Base-by-base conservation (phyloP, 2,797 vertebrate genomes). In the Mormyrus proboscirostris region DNA sequence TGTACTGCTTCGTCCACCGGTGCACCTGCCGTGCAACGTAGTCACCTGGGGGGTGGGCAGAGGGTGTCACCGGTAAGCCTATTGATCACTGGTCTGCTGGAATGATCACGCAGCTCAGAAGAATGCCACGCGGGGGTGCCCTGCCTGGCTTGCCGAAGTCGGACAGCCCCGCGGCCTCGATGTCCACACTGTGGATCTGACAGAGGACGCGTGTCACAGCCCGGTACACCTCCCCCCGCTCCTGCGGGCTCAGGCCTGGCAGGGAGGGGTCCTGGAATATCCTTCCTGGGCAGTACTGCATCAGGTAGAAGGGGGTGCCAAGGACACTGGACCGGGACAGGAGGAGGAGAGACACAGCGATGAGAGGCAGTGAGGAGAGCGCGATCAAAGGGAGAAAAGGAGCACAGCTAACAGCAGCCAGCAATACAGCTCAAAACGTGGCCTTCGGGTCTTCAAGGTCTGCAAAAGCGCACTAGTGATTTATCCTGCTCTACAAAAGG, bases 301-400 rank as follows among this genome's bases (percentile, higher is more conserved):
- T 96, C 91, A 97, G 69, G 87, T 91, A 96, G 93, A 97, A 97
- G 0, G 96, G 94, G 0, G 93, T 94, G 79, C 96, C 97, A 0
- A 97, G 90, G 90, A 94, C 57, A 86, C 96, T 97, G 93, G 38
- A 16, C 38, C n/a, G 16, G 38, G 22, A 44, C 86, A 76, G 57
- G 22, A 41, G 33, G n/a, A 62, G 4, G 50, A 65, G 59, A 82
- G 59, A 59, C 53, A 19, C 53, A n/a, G n/a, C 0, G 5, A 62
- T 9, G 50, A 65, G 29, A 59, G 4, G 8, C 19, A 33, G 3
- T 49, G 19, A 16, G 8, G 84, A 44, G 76, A 10, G 22, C 10
- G 22, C 2, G n/a, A 82, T 47, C 14, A 41, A 8, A 83, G 0
- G 0, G 5, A 59, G 53, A 57, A 19, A 82, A 41, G 41, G n/a